phyloP scores from a whole-genome alignment of 2,797 vertebrate species.

The Sylvilagus floridanus region DNA sequence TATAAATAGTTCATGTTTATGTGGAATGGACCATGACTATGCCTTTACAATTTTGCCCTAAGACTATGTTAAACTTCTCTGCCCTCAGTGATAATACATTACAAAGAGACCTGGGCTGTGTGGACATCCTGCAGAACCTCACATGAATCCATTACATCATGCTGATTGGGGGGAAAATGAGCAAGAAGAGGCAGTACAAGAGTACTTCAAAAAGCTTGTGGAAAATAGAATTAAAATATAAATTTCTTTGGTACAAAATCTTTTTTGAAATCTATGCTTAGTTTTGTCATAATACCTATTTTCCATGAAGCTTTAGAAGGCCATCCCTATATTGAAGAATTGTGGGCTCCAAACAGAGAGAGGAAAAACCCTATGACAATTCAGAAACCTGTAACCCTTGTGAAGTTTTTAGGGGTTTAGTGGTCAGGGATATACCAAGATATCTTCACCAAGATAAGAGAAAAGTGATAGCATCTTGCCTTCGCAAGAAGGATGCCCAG shows the following conservation, averaged over 20 bases:
- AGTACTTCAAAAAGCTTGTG: too few species aligned
- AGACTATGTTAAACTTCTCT: background rate
- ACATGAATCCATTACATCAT: background rate
- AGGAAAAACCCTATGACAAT: background rate
- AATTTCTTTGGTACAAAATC: too few species aligned
- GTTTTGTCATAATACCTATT: too few species aligned
- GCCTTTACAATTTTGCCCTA: background rate
- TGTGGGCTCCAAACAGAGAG: background rate
- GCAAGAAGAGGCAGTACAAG: background rate
- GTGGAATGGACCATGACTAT: background rate
- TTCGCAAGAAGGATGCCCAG: background rate
- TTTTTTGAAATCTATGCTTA: too few species aligned
- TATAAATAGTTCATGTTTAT: background rate
- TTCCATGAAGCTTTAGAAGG: too few species aligned
- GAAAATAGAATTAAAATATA: too few species aligned
- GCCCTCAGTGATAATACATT: constrained; percentile 4
- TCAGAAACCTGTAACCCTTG: background rate
- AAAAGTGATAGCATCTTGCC: background rate
- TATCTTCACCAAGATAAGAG: background rate
- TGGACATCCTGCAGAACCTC: background rate
- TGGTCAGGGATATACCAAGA: background rate
- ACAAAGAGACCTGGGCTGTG: background rate
- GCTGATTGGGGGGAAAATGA: background rate
- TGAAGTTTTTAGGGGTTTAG: background rate
- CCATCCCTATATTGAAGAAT: background rate